These are phyloP conservation scores for Leucoma salicis DNA, from an alignment of 2,888 invertebrate species.

Conservation along the genomic window DNA sequence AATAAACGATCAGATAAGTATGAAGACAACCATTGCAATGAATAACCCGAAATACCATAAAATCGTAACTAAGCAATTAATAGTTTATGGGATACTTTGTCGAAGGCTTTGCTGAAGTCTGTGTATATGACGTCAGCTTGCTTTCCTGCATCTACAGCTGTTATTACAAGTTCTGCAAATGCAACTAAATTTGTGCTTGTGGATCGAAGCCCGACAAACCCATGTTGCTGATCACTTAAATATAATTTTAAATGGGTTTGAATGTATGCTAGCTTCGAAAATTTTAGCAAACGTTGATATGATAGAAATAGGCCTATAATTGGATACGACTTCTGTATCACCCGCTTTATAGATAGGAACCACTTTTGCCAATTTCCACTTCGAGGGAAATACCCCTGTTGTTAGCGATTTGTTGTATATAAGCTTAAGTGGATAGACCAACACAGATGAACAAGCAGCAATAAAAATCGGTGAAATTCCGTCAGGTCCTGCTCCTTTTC, in stretches of 20 bases:
- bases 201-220: no score
- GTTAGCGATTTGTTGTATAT: background rate
- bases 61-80: no score
- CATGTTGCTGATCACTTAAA: background rate
- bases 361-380: background rate
- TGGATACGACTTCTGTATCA: no score
- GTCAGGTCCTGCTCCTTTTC: background rate
- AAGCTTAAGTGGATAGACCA: background rate
- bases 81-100: background rate
- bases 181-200: background rate
- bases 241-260: background rate
- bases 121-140: conserved; percentile 1
- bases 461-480: no score
- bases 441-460: background rate
- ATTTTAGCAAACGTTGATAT: conserved; percentile 2
- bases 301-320: no score
- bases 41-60: no score
- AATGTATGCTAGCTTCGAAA: background rate
- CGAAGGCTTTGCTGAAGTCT: conserved; percentile 1
- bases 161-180: background rate
- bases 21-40: no score
- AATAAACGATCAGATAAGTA: no score
- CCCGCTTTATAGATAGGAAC: no score
- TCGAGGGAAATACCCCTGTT: background rate
- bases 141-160: background rate